These are phyloP conservation scores for Cephus pygmeus DNA, from an alignment of 2,888 invertebrate genomes.

Conservation along the genomic window DNA sequence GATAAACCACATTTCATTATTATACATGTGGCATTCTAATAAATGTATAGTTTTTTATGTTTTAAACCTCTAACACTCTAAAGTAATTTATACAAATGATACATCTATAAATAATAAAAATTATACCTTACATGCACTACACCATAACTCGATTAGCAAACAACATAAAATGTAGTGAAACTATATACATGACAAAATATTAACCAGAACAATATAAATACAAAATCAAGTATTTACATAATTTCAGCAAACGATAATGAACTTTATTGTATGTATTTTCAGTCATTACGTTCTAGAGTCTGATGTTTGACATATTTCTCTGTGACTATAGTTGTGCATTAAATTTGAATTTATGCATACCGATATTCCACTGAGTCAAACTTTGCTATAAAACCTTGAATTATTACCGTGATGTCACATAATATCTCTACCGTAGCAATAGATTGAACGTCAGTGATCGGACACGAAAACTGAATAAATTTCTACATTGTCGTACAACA, in stretches of 20 bases:
- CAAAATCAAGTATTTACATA: not conserved
- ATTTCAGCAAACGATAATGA: not conserved
- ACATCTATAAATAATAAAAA: too few species aligned
- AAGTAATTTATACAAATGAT: not conserved
- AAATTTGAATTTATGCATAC: not conserved
- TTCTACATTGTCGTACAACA: not conserved
- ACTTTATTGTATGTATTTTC: not conserved
- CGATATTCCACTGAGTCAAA: not conserved
- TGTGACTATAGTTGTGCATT: not conserved
- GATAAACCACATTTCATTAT: not conserved
- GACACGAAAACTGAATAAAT: not conserved
- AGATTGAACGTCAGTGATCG: not conserved
- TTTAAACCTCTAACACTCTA: not conserved
- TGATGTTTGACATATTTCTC: not conserved
- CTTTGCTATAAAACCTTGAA: not conserved
- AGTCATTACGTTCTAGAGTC: not conserved
- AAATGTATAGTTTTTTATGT: not conserved
- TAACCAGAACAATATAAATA: not conserved
- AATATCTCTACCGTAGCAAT: not conserved
- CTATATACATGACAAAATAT: not conserved
- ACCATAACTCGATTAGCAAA: not conserved
- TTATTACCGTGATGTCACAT: not conserved
- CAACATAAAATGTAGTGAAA: not conserved
- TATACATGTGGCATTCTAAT: not conserved
- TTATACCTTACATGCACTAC: not conserved